Base-by-base conservation (phyloP, 2,888 invertebrate genomes). In the Luffia ferchaultella region DNA sequence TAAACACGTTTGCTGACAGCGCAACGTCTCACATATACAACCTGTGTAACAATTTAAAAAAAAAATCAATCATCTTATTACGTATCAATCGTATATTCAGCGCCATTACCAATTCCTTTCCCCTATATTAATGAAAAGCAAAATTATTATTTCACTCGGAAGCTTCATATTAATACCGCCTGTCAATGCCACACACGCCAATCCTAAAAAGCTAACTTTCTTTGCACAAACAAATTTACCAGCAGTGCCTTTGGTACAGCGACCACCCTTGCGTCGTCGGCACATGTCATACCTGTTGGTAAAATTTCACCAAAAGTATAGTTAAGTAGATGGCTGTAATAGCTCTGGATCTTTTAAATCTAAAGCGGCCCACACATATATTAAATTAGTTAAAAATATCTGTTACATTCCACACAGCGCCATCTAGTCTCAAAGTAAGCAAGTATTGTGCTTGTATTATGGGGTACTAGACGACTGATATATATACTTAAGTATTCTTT, bases 241-340 rank as follows among this genome's bases (percentile, higher is more conserved):
- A 87, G 96, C 96, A 84, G 96, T 96, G 91, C 96, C 96, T 90
- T 96, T 95, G 75, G 96, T 96, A 89, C 96, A 96, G 87, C 95
- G 92, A 82, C 96, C 96, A 86, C 95, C 96, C 89, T 95, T 95
- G 86, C 95, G 90, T 79, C 95, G 90, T 73, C 96, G 92, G 89
- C 96, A 96, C 96, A 96, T 96, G 91, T 96, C 96, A 87, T 96
- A 95, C 92, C 96, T 96, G 92, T 86, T 85, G 86, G 80, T 76
- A 63, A 80, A 80, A 80, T 76, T 67, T 44, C 15, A 40, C 48
- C 42, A 19, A 45, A 47, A 46, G 19, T 48, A 48, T 44, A 49
- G 16, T n/a, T n/a, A n/a, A n/a, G n/a, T n/a, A n/a, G n/a, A n/a
- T n/a, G n/a, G n/a, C n/a, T n/a, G n/a, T n/a, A n/a, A n/a, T n/a